Percentiles rank a stretch among this genome's conserved stretches.
phyloP scores from a whole-genome alignment of 2,113 vertebrate species.

The Lontra canadensis region DNA sequence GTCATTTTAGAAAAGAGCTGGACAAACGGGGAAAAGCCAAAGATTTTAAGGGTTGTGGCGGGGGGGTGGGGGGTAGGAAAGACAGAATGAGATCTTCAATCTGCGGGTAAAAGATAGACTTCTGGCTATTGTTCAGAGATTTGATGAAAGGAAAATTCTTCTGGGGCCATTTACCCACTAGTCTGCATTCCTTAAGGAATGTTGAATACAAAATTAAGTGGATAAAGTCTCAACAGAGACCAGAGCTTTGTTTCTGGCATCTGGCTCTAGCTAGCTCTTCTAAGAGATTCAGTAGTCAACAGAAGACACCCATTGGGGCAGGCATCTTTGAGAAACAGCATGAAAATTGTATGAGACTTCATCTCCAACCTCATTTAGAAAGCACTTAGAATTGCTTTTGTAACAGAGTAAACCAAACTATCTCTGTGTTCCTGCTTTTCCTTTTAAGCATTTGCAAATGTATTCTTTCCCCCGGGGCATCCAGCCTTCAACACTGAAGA shows the following conservation, averaged over 20 bases:
- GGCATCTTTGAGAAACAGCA: neutral
- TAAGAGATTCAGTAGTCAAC: neutral
- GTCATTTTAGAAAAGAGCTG: neutral
- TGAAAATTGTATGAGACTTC: neutral
- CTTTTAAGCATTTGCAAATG: neutral
- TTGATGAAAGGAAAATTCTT: neutral
- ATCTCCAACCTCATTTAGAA: constrained; percentile 32
- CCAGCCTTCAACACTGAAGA: neutral
- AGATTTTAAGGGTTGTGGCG: neutral
- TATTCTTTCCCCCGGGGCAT: neutral
- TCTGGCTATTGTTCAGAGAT: neutral
- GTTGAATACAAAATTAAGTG: neutral
- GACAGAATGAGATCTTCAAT: neutral
- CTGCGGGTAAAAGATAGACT: neutral
- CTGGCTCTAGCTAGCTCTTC: neutral
- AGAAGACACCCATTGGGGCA: neutral
- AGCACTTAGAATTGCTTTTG: constrained; percentile 30
- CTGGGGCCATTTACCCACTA: neutral
- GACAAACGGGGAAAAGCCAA: neutral
- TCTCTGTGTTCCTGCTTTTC: neutral
- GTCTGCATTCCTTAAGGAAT: neutral
- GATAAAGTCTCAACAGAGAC: neutral
- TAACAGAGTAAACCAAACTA: neutral
- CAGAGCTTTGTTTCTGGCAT: neutral
- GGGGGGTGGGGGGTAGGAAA: rapidly evolving